Evolutionary conservation across 1,140 invertebrate genomes (phyloP).

Genomic region (Arion vulgaris): DNA sequence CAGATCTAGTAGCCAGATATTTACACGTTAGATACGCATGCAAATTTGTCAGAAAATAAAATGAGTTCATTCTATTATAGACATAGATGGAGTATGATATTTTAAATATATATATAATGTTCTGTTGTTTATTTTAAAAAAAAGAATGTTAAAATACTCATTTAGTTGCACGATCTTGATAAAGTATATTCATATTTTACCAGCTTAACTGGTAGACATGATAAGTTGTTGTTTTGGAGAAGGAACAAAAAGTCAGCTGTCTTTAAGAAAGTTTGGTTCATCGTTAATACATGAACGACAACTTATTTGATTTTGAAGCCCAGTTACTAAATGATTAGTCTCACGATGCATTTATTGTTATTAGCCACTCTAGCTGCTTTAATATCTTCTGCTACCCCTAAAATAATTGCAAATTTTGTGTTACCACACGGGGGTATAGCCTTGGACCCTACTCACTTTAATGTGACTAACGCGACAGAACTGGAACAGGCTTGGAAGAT

Average conservation of each 20-base stretch:
- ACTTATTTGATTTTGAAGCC: too few species aligned
- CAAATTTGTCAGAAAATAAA: not conserved
- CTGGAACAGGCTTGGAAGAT: constrained; percentile 47
- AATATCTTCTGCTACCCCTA: not conserved
- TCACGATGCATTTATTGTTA: not conserved
- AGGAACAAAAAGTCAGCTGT: too few species aligned
- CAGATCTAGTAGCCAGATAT: not conserved
- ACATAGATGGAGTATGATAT: too few species aligned
- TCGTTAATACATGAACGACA: too few species aligned
- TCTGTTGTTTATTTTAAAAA: too few species aligned
- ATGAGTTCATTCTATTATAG: too few species aligned
- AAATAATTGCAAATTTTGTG: constrained; percentile 45
- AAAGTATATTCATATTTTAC: not conserved
- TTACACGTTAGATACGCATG: not conserved
- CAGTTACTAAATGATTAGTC: too few species aligned
- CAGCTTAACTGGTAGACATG: not conserved
- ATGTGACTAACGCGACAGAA: constrained; percentile 52
- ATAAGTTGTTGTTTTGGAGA: too few species aligned
- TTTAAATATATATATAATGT: too few species aligned
- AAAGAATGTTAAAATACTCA: too few species aligned
- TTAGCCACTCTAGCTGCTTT: not conserved
- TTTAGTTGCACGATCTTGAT: too few species aligned
- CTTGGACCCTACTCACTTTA: constrained; percentile 50
- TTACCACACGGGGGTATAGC: constrained; percentile 57
- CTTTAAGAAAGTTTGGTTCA: too few species aligned